Evolutionary conservation across 2,797 vertebrate genomes (phyloP).

Genomic region (Clarias platycephalus): DNA sequence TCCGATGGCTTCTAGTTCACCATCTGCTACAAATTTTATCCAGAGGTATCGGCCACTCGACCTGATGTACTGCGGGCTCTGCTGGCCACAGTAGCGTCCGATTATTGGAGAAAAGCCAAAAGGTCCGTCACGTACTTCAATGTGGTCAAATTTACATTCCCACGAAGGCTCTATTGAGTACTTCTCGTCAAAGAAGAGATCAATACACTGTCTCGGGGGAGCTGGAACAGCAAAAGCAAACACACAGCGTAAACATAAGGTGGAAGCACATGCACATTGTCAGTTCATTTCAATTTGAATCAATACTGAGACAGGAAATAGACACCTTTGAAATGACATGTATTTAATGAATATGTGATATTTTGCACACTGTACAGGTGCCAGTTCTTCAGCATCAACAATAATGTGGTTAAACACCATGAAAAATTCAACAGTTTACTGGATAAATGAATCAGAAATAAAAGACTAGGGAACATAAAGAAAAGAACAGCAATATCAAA

Average conservation of each 20-base stretch:
- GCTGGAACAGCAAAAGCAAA: conserved; percentile 75
- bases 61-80: conserved; percentile 94
- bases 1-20: conserved; percentile 95
- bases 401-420: conserved; percentile 2
- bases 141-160: conserved; percentile 99
- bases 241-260: conserved; percentile 22
- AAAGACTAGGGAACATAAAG: background rate
- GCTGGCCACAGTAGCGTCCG: conserved; percentile 95
- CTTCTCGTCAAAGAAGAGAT: conserved; percentile 96
- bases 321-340: background rate
- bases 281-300: conserved; percentile 23
- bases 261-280: conserved; percentile 16
- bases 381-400: background rate
- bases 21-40: conserved; percentile 99
- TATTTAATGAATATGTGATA: conserved; percentile 1
- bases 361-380: background rate
- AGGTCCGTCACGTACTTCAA: conserved; percentile 97
- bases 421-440: background rate
- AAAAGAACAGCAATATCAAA: background rate
- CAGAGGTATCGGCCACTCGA: conserved; percentile 96
- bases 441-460: background rate
- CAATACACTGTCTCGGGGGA: conserved; percentile 95
- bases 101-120: conserved; percentile 98
- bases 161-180: conserved; percentile 98
- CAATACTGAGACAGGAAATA: conserved; percentile 11